Evolutionary conservation across 1,140 invertebrate species (phyloP).

Genomic region (Drosophila athabasca): DNA sequence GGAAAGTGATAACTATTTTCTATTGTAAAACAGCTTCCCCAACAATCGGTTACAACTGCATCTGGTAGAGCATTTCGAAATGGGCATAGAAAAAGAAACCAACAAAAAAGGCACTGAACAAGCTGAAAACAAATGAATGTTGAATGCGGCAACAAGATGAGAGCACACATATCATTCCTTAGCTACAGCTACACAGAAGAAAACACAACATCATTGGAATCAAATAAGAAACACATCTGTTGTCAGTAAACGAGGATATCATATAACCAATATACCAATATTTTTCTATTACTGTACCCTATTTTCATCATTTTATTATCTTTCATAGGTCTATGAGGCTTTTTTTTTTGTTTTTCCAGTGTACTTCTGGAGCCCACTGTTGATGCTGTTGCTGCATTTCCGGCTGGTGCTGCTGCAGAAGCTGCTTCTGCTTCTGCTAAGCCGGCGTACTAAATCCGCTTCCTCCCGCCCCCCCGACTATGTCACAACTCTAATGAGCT

Average conservation of each 20-base stretch:
- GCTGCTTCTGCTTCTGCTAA: constrained; percentile 59
- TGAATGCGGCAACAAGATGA: constrained; percentile 25
- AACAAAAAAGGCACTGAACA: constrained; percentile 27
- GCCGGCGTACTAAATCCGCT: constrained; percentile 65
- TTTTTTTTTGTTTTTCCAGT: not conserved
- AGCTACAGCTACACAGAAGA: constrained; percentile 4
- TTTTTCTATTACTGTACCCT: too few relatives aligned
- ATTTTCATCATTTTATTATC: too few relatives aligned
- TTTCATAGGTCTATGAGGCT: too few relatives aligned
- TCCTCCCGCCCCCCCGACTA: constrained; percentile 3
- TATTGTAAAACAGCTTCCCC: not conserved
- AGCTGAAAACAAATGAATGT: constrained; percentile 67
- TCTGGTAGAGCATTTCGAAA: constrained; percentile 29
- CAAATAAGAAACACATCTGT: too few relatives aligned
- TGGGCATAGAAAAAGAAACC: constrained; percentile 32
- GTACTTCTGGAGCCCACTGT: constrained; percentile 2
- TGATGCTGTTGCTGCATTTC: constrained; percentile 45
- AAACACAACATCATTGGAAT: not conserved
- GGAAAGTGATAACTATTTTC: too few relatives aligned
- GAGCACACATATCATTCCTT: constrained; percentile 17
- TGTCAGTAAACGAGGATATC: too few relatives aligned
- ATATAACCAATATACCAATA: too few relatives aligned
- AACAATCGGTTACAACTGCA: too few relatives aligned
- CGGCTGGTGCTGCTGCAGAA: constrained; percentile 36
- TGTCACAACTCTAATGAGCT: constrained; percentile 74